Conservation (phyloP, 1,140 invertebrate genomes). For the Heliothis subflexa region DNA sequence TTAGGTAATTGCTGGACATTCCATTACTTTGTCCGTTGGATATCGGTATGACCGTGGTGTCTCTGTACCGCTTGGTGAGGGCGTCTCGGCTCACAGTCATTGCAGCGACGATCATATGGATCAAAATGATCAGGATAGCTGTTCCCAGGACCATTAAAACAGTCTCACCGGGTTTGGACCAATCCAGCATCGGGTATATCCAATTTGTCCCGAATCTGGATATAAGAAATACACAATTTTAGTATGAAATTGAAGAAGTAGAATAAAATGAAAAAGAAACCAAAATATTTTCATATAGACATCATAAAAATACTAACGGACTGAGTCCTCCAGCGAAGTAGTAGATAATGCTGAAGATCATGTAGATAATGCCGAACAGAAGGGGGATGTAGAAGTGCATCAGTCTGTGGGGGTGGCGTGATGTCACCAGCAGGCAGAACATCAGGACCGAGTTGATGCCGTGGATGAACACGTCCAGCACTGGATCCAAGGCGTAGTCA, state of each 20-base stretch:
- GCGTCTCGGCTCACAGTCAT: conserved; percentile 62
- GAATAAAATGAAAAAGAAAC: no score
- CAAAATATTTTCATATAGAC: no score
- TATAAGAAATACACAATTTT: conserved; percentile 37
- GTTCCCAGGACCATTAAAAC: conserved; percentile 57
- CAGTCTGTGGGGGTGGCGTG: conserved; percentile 89
- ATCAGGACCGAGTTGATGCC: conserved; percentile 91
- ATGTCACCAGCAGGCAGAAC: conserved; percentile 90
- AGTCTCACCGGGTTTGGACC: conserved; percentile 64
- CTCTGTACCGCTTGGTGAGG: conserved; percentile 52
- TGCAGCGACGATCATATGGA: conserved; percentile 64
- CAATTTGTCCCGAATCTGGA: conserved; percentile 69
- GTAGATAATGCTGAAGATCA: conserved; percentile 91
- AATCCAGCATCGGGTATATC: conserved; percentile 80
- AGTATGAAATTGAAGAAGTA: conserved; percentile 11
- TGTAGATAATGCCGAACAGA: conserved; percentile 87
- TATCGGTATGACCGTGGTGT: not conserved
- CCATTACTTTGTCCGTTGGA: not conserved
- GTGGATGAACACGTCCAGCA: conserved; percentile 86
- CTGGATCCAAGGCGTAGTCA: conserved; percentile 60
- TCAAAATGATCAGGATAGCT: conserved; percentile 60
- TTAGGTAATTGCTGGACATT: not conserved
- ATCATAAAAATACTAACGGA: conserved; percentile 79
- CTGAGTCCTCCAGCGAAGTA: conserved; percentile 90
- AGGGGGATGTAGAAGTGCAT: conserved; percentile 90